Base-by-base conservation (phyloP, 1,140 invertebrate genomes). In the Leptoteleia sp. region DNA sequence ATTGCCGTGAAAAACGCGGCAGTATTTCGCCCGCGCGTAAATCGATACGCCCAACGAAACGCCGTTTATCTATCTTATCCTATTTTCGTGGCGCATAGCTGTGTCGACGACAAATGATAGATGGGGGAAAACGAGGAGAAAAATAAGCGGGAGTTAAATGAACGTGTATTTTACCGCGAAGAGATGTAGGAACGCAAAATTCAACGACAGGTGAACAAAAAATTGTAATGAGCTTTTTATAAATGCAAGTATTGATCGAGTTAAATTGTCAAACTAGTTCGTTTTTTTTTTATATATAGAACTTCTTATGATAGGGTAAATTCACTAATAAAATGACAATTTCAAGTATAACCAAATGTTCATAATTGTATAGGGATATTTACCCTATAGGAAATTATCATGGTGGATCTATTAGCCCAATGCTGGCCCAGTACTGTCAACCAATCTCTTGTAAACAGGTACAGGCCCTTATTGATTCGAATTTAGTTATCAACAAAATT, bases 1-100 rank as follows among this genome's bases (percentile, higher is more conserved):
- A 62, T 73, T 38, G 38, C 31, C 25, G 42, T 61, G 42, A 73
- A 73, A 73, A 64, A 57, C 45, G 52, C 50, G 19, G 8, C 15
- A 12, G 38, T 65, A 67, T 59, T 59, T 52, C 17, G 33, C 42
- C n/a, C 16, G 12, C 15, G 22, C 25, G 50, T 8, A 25, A 76
- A 76, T 61, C 54, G 54, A 67, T 67, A 61, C 47, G 40, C 19
- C 16, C 54, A 29, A 33, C 72, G 62, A 43, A 67, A 27, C 45
- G 38, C 31, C 72, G 61, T 76, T 57, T 71, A 64, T 78, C 55
- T 72, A 52, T 61, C 57, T 81, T 75, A 72, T 73, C 57, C 42
- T 52, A 45, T 65, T 64, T 71, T 42, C 52, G 38, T 27, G 12
- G 64, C 29, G 45, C 31, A 64, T 70, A 33, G 43, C 33, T 54